These are phyloP conservation scores for Epinephelus malabaricus DNA, from an alignment of 2,797 vertebrate species.

Conservation along the genomic window DNA sequence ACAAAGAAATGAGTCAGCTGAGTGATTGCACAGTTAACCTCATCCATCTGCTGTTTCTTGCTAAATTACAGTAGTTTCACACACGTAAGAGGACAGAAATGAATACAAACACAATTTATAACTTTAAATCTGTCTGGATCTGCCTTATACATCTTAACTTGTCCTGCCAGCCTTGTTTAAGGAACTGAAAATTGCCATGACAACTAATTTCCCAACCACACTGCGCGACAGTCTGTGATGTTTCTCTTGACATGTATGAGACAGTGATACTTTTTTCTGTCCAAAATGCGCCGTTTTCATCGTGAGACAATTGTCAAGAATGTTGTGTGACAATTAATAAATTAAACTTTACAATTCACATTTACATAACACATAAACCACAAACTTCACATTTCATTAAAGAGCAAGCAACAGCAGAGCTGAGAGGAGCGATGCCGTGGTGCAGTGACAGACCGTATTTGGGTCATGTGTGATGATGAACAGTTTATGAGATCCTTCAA, in stretches of 20 bases:
- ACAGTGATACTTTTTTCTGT: background rate
- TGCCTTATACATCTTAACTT: background rate
- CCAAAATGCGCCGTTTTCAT: background rate
- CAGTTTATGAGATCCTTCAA: conserved; percentile 3
- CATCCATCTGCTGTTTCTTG: background rate
- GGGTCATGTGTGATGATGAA: conserved; percentile 4
- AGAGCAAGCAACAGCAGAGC: conserved; percentile 15
- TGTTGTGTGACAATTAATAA: conserved; percentile 18
- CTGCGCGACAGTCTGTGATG: background rate
- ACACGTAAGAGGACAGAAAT: background rate
- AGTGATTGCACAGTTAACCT: background rate
- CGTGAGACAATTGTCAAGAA: background rate
- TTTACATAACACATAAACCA: conserved; percentile 13
- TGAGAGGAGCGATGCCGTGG: background rate
- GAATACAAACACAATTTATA: background rate
- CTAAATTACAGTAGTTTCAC: background rate
- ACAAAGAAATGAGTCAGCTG: background rate
- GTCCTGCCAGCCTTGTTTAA: background rate
- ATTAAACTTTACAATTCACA: conserved; percentile 38
- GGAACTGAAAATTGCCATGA: background rate
- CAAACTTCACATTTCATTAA: conserved; percentile 54
- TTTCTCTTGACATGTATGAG: no score
- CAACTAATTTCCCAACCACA: background rate
- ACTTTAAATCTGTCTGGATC: background rate
- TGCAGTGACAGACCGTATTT: conserved; percentile 21